phyloP scores from a whole-genome alignment of 2,888 invertebrate species.

The Pediacus dermestoides region DNA sequence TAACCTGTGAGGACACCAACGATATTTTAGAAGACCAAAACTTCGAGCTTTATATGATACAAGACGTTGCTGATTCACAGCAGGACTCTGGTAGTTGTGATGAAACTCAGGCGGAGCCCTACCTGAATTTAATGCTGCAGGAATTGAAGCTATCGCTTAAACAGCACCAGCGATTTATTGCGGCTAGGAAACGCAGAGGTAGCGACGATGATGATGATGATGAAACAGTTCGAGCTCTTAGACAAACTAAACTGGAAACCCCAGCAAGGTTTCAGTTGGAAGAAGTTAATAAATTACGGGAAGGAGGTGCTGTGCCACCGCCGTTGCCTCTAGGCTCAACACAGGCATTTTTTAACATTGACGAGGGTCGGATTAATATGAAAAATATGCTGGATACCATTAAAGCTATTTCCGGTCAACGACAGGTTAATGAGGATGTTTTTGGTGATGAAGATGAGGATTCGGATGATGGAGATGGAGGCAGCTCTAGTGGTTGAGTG shows the following conservation, averaged over 20 bases:
- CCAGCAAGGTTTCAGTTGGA: constrained; percentile 5
- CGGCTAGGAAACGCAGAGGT: constrained; percentile 29
- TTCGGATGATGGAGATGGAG: not conserved
- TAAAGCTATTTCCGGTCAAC: constrained; percentile 27
- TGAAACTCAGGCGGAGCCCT: constrained; percentile 20
- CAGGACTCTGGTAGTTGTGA: too few relatives aligned
- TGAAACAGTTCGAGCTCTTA: too few relatives aligned
- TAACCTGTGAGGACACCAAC: constrained; percentile 25
- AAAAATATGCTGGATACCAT: constrained; percentile 29
- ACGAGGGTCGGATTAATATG: constrained; percentile 9
- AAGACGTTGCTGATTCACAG: constrained; percentile 11
- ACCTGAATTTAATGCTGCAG: constrained; percentile 28
- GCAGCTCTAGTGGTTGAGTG: too few relatives aligned
- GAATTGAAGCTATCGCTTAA: constrained; percentile 32
- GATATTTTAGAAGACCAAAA: constrained; percentile 31
- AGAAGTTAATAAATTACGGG: too few relatives aligned
- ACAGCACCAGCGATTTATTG: constrained; percentile 31
- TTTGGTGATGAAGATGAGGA: constrained; percentile 23
- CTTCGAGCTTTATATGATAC: constrained; percentile 30
- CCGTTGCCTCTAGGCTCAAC: constrained; percentile 16
- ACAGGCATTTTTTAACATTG: constrained; percentile 10
- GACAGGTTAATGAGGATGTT: constrained; percentile 25
- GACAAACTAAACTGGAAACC: not conserved
- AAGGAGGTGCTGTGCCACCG: constrained; percentile 20
- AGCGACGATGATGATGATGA: constrained; percentile 25